Conservation (phyloP, 2,113 vertebrate genomes). For the Speoplatyrhinus poulsoni region DNA sequence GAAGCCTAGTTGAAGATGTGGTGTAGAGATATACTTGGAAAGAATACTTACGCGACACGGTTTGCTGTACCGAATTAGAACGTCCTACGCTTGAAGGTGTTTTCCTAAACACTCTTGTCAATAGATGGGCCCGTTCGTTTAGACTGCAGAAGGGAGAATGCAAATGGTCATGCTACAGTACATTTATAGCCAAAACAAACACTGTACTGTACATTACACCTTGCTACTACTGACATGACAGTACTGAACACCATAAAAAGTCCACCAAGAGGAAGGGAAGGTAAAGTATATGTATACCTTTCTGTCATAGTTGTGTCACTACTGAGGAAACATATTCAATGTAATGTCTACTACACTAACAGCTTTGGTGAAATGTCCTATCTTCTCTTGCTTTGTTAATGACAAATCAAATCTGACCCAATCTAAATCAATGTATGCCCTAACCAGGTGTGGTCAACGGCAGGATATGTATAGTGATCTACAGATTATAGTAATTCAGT, state of each 20-base stretch:
- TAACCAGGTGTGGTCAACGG: not conserved
- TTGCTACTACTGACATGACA: not conserved
- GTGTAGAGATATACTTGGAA: not conserved
- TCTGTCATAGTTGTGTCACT: no score
- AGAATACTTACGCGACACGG: constrained; percentile 89
- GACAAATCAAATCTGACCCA: constrained; percentile 23
- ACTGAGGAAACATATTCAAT: no score
- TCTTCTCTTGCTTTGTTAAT: not conserved
- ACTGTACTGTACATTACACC: not conserved
- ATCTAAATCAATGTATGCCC: constrained; percentile 20
- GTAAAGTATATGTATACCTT: no score
- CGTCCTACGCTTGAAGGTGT: constrained; percentile 91
- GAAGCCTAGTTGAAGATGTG: no score
- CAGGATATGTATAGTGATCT: constrained; percentile 1
- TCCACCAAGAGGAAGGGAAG: no score
- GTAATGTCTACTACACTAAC: no score
- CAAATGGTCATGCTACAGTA: constrained; percentile 28
- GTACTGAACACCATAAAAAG: no score
- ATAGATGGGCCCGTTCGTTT: constrained; percentile 96
- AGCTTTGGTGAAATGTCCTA: no score
- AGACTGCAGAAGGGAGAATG: constrained; percentile 73
- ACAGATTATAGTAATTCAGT: constrained; percentile 43
- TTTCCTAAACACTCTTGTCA: constrained; percentile 96
- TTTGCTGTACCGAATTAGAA: constrained; percentile 91
- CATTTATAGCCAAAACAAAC: constrained; percentile 18